Base-by-base conservation (phyloP, 92 coral and sea anemone species). In the Umimayanthus chanpuru region DNA sequence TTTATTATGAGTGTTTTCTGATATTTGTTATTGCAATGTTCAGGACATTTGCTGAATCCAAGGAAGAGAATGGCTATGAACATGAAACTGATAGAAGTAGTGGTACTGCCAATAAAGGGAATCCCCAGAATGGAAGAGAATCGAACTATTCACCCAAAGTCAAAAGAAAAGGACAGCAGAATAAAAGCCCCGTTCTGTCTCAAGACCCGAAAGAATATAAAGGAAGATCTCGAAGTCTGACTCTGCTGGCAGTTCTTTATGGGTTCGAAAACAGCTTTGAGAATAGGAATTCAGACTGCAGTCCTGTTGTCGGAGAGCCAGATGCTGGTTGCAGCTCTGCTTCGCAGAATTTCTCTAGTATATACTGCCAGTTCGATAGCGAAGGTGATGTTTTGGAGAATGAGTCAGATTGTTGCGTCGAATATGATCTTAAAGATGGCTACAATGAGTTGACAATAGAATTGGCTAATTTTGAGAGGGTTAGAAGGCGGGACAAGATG, bases 231-330 rank as follows among this genome's bases (percentile, higher is more conserved):
- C 72, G 40, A 20, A 36, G 67, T 79, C n/a, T 40, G 1, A 38
- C n/a, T n/a, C 77, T 82, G 65, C 14, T 82, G 32, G 21, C 41
- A 82, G 23, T 8, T 65, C 40, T 82, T 12, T 66, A 67, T 82
- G 76, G 58, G 23, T 65, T 39, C 39, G 30, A 43, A 47, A 14
- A 18, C 28, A 80, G 14, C 73, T 1, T 18, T 29, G 28, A 38
- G 7, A 80, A 44, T 7, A n/a, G 53, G 53, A 47, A 12, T 6
- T 1, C 53, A 47, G 53, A 47, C 53, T 23, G 58, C 53, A 71
- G 18, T 40, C 9, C 70, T 18, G 21, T 4, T 18, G 21, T 4
- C 30, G 75, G 12, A 18, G 86, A 9, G 11, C 5, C 23, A 66
- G 21, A 18, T 10, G 8, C n/a, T 67, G 11, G 39, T 15, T 40